These are phyloP conservation scores for Drosophila pseudoananassae DNA, from an alignment of 1,140 invertebrate genomes.

Conservation along the genomic window DNA sequence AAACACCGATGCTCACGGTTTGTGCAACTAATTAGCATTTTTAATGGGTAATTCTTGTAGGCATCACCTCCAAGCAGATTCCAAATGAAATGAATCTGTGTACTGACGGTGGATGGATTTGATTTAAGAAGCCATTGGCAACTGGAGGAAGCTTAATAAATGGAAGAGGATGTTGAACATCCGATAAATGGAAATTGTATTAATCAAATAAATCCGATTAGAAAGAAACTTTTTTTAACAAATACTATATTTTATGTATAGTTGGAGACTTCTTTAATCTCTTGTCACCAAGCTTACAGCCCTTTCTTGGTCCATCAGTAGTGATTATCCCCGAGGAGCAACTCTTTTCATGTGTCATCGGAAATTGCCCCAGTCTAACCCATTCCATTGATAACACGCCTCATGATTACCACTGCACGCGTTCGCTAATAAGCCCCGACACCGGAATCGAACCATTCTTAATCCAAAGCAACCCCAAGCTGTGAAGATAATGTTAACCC, in stretches of 20 bases:
- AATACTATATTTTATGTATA: not conserved
- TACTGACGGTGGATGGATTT: conserved; percentile 49
- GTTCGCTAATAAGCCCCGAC: conserved; percentile 64
- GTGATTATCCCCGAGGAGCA: conserved; percentile 62
- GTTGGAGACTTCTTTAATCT: conserved; percentile 47
- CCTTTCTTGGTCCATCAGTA: conserved; percentile 45
- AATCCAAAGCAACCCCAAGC: conserved; percentile 30
- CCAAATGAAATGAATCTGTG: conserved; percentile 57
- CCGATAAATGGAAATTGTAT: conserved; percentile 22
- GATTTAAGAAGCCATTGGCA: conserved; percentile 70
- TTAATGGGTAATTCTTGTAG: conserved; percentile 80
- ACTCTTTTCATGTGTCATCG: conserved; percentile 72
- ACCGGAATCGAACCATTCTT: conserved; percentile 7
- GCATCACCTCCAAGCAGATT: conserved; percentile 39
- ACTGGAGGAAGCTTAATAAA: not conserved
- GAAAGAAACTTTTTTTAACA: not conserved
- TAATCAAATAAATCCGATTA: conserved; percentile 2
- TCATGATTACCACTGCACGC: conserved; percentile 75
- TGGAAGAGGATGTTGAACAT: not conserved
- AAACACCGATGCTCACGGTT: conserved; percentile 77
- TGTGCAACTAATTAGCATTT: conserved; percentile 82
- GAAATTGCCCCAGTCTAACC: conserved; percentile 63
- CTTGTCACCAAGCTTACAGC: conserved; percentile 50
- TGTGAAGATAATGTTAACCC: conserved; percentile 12
- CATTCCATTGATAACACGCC: conserved; percentile 62